These are phyloP conservation scores for Sterrhoptilus dennistouni DNA, from an alignment of 2,113 vertebrate species.

Conservation along the genomic window DNA sequence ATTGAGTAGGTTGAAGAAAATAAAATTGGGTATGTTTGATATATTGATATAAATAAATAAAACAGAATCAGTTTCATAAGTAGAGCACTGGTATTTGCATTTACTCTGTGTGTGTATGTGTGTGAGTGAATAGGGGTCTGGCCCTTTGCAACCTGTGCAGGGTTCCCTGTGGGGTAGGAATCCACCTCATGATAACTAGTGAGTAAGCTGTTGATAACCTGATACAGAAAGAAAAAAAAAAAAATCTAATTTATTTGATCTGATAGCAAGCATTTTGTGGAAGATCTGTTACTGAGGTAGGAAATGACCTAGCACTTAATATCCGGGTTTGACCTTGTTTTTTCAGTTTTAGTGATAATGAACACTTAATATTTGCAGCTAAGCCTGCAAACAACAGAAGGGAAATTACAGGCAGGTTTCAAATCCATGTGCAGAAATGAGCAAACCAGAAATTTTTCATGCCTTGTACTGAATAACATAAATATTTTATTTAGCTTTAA, in stretches of 20 bases:
- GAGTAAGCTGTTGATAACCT: background rate
- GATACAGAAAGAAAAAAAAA: background rate
- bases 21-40: background rate
- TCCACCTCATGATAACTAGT: accelerated
- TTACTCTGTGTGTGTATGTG: background rate
- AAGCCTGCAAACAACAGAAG: background rate
- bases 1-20: slow-evolving; percentile 5
- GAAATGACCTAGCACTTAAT: background rate
- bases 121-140: background rate
- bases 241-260: background rate
- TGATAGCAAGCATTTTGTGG: background rate
- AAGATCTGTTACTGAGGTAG: background rate
- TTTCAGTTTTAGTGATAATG: background rate
- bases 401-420: background rate
- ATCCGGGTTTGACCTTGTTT: background rate
- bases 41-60: background rate
- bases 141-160: background rate
- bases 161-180: background rate
- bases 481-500: slow-evolving; percentile 65
- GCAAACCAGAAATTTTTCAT: slow-evolving; percentile 27
- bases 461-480: slow-evolving; percentile 42
- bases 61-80: background rate
- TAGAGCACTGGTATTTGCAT: background rate
- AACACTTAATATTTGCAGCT: slow-evolving; percentile 14
- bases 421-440: slow-evolving; percentile 3